Evolutionary conservation across 2,888 invertebrate genomes (phyloP).

Genomic region (Heliconius aoede): DNA sequence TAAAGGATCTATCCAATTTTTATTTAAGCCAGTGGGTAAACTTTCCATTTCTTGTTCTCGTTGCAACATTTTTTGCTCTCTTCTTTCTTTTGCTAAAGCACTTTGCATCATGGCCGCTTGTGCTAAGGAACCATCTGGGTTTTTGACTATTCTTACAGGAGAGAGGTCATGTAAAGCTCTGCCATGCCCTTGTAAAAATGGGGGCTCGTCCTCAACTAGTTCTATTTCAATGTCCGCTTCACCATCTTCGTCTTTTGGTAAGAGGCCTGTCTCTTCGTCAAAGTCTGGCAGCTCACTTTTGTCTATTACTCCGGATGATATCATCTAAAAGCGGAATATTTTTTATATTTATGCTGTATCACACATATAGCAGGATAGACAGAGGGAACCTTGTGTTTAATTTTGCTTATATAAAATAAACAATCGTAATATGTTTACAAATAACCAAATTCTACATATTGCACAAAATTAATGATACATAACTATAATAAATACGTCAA

Average conservation of each 20-base stretch:
- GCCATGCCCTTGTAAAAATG: constrained; percentile 97
- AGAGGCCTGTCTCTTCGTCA: constrained; percentile 96
- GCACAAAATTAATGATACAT: no score
- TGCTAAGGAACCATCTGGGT: constrained; percentile 99
- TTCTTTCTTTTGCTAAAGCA: constrained; percentile 97
- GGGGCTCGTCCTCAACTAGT: constrained; percentile 98
- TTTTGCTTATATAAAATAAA: no score
- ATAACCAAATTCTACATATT: no score
- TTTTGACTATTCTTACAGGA: constrained; percentile 97
- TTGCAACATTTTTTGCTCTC: constrained; percentile 98
- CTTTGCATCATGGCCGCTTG: constrained; percentile 99
- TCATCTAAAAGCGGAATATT: constrained; percentile 84
- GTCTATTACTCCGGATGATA: constrained; percentile 95
- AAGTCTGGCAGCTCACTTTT: constrained; percentile 98
- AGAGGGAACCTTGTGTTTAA: no score
- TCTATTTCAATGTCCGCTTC: constrained; percentile 99
- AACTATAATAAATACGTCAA: no score
- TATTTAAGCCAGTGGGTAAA: constrained; percentile 90
- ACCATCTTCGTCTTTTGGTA: constrained; percentile 95
- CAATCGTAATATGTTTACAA: no score
- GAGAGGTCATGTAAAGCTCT: constrained; percentile 95
- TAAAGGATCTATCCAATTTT: constrained; percentile 98
- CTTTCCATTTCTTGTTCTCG: constrained; percentile 95
- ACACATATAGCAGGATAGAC: no score
- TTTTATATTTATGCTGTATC: no score